These are phyloP conservation scores for Acipenser oxyrinchus DNA, from an alignment of 2,797 vertebrate genomes.

Conservation along the genomic window DNA sequence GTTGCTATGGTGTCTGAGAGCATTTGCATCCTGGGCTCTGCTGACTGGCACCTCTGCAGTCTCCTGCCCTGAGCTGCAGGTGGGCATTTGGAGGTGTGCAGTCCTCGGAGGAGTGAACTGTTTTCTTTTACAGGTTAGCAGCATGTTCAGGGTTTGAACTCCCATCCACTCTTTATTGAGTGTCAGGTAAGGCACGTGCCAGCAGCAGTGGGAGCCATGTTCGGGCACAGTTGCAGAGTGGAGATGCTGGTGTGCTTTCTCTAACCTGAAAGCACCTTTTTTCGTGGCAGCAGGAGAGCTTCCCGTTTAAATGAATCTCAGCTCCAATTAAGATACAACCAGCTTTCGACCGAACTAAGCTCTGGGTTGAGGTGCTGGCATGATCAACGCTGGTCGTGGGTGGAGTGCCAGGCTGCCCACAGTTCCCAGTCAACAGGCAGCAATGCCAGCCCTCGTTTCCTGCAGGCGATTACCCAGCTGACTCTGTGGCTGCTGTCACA, in stretches of 20 bases:
- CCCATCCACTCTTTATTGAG: no score
- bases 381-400: no score
- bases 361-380: no score
- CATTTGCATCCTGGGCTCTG: constrained; percentile 43
- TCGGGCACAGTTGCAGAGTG: no score
- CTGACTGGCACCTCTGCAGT: constrained; percentile 43
- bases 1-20: constrained; percentile 52
- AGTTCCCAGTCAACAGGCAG: background rate
- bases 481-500: background rate
- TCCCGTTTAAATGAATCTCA: no score
- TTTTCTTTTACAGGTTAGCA: constrained; percentile 35
- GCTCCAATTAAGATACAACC: no score
- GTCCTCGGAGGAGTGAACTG: constrained; percentile 39
- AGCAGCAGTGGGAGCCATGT: no score
- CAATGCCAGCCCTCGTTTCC: background rate
- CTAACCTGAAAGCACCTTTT: no score
- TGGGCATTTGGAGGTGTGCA: constrained; percentile 45
- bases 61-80: constrained; percentile 47
- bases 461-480: background rate
- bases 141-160: constrained; percentile 27
- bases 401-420: background rate
- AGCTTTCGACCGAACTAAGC: no score
- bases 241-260: no score
- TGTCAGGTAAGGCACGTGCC: no score
- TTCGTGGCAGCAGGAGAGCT: no score